Evolutionary conservation across 2,797 vertebrate species (phyloP), one percentile per base, ranked within the genome.

Genomic region (Mus spretus): DNA sequence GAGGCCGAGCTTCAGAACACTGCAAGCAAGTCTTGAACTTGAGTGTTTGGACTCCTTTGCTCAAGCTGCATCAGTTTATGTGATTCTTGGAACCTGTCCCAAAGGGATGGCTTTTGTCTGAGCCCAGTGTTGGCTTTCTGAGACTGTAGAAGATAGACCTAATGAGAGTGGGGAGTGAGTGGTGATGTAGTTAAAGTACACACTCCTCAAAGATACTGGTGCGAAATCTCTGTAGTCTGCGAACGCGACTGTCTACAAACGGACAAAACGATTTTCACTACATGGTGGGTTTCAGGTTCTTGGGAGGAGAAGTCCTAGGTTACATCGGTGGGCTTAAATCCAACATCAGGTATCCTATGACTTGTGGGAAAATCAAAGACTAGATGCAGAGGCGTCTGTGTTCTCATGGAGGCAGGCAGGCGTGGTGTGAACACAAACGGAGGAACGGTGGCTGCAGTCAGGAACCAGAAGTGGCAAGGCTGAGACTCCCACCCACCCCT

Each of bases 41-140:
- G 53, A 80, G 81, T 3, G 83, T 88, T 77, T 34, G 72, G 40
- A 34, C 61, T 6, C 15, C 74, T 94, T 77, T 31, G 40, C n/a
- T 81, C 88, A 75, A 70, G 59, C 3, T 63, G 10, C 50, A 65
- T 95, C 40, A 10, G 31, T 85, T 89, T 80, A 65, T 93, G 67
- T 65, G 59, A 34, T 63, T 92, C 53, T 81, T 96, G 40, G 70
- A 90, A 87, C 31, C 55, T 59, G 59, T 88, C 40, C 40, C 53
- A n/a, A n/a, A 61, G 82, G 82, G 59, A 47, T 94, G n/a, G 50
- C 55, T 87, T 92, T 50, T 20, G 34, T 63, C 11, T 24, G 61
- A 90, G 10, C 14, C 31, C n/a, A 34, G 22, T 28, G 17, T 9
- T 37, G 44, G 17, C 6, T 78, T 4, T 44, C 40, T 37, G 22